Conservation (phyloP, 2,113 vertebrate species). For the Sphaerodactylus townsendi region DNA sequence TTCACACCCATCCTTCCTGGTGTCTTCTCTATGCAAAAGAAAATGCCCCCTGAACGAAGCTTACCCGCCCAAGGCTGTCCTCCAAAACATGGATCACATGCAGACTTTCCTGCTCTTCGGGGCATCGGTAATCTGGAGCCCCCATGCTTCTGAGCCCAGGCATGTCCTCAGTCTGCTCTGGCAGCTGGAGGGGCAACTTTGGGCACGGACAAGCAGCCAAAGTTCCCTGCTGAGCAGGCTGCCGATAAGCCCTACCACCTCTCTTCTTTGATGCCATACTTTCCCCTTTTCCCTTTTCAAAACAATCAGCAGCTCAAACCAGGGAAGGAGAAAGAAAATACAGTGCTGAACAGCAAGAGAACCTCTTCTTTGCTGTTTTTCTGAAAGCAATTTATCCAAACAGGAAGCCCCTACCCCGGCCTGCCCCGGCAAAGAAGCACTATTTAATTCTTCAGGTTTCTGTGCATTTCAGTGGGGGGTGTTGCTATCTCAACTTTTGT, state of each 20-base stretch:
- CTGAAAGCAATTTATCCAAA: constrained; percentile 10
- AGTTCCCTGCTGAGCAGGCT: not conserved
- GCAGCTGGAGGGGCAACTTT: not conserved
- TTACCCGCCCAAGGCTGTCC: constrained; percentile 15
- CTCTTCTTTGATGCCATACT: constrained; percentile 21
- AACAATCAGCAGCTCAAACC: not conserved
- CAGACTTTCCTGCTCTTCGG: constrained; percentile 1
- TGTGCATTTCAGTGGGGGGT: not conserved
- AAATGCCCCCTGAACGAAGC: not conserved
- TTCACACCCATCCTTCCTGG: not conserved
- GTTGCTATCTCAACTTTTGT: not conserved
- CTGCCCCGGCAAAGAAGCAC: not conserved
- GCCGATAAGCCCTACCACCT: not conserved
- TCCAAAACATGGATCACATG: constrained; percentile 16
- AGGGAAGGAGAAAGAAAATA: not conserved
- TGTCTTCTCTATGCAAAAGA: not conserved
- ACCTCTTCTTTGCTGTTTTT: not conserved
- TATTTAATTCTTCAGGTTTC: not conserved
- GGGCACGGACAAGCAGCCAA: not conserved
- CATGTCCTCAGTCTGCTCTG: not conserved
- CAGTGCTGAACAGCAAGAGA: not conserved
- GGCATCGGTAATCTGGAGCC: not conserved
- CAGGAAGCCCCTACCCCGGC: constrained; percentile 4
- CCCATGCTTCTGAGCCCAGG: not conserved
- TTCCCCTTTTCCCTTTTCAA: not conserved